Conservation (phyloP, 2,888 invertebrate genomes). For the Atherix ibis region DNA sequence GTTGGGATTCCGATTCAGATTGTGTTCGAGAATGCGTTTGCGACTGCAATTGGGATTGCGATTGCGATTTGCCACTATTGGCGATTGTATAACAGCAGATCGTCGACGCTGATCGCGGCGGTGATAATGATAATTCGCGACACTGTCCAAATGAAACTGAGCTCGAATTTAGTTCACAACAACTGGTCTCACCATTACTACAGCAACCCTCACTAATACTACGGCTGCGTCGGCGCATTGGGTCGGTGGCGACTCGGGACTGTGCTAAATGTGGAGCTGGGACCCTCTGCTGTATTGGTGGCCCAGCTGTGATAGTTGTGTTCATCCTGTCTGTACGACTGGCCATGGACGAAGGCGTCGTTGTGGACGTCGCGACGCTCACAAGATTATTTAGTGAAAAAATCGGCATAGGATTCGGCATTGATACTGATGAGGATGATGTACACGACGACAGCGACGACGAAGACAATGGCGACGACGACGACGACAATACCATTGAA, state of each 20-base stretch:
- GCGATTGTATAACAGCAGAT: constrained; percentile 28
- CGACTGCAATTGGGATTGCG: constrained; percentile 10
- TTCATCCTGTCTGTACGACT: no score
- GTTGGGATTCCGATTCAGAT: background rate
- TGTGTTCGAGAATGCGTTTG: constrained; percentile 6
- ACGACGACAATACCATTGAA: no score
- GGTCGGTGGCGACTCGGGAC: no score
- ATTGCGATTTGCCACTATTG: constrained; percentile 11
- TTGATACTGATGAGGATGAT: constrained; percentile 3
- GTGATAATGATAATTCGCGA: constrained; percentile 9
- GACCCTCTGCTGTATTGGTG: no score
- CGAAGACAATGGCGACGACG: constrained; percentile 10
- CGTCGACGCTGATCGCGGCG: constrained; percentile 17
- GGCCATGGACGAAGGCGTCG: no score
- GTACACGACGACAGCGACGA: constrained; percentile 6
- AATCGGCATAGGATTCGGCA: no score
- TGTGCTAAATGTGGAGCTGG: no score
- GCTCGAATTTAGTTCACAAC: constrained; percentile 10
- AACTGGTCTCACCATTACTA: no score
- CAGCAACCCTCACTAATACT: constrained; percentile 8
- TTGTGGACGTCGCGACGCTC: constrained; percentile 1
- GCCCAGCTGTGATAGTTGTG: no score
- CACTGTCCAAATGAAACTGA: constrained; percentile 11
- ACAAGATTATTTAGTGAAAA: background rate
- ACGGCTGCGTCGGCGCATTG: no score